phyloP scores from a whole-genome alignment of 2,797 vertebrate species.

The Alauda arvensis region DNA sequence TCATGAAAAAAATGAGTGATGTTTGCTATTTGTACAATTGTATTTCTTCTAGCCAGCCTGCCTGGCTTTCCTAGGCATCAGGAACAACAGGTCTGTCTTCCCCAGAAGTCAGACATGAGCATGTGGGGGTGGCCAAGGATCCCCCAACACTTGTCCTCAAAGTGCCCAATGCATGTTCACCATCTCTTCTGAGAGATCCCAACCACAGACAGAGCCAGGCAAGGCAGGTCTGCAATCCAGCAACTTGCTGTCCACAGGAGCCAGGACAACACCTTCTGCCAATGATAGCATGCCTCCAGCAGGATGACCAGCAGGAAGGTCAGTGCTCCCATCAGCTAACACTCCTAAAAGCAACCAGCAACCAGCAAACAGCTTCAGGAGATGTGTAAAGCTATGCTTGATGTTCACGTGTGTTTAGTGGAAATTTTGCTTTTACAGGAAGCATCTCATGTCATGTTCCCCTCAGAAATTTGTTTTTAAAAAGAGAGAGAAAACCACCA shows the following conservation, averaged over 20 bases:
- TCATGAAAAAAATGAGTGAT: background rate
- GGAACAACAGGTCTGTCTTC: background rate
- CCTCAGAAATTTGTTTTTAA: background rate
- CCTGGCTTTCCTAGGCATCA: background rate
- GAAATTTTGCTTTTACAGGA: background rate
- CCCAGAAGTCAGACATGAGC: background rate
- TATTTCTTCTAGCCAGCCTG: background rate
- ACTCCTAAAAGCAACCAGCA: background rate
- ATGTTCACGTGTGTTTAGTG: background rate
- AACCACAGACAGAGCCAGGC: background rate
- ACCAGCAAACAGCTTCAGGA: background rate
- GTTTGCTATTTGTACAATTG: background rate
- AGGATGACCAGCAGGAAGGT: background rate
- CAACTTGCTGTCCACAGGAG: accelerated
- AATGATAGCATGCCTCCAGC: too few relatives aligned
- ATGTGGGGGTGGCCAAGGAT: background rate
- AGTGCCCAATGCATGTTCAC: background rate
- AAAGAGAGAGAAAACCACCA: background rate
- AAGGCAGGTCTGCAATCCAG: background rate
- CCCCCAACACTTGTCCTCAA: background rate
- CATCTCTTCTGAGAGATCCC: background rate
- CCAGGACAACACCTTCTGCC: background rate
- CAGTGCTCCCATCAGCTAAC: background rate
- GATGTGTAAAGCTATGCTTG: background rate
- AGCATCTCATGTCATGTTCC: background rate